Evolutionary conservation across 2,888 invertebrate species (phyloP).

Genomic region (Eurytoma californica): DNA sequence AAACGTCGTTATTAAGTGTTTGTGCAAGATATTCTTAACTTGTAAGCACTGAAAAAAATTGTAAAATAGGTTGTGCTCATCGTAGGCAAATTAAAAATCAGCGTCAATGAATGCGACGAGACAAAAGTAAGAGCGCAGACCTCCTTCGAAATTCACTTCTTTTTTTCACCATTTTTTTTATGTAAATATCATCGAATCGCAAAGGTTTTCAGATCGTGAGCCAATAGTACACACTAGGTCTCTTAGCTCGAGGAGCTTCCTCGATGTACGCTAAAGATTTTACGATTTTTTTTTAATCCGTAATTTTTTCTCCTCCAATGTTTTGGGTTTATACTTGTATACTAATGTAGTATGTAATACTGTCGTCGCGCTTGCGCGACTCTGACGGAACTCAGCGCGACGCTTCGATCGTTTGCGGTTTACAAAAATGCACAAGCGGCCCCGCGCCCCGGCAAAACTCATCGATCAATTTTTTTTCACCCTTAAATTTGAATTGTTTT

Average conservation of each 20-base stretch:
- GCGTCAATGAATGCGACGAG: constrained; percentile 5
- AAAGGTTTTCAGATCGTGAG: constrained; percentile 15
- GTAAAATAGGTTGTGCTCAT: constrained; percentile 1
- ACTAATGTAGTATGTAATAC: constrained; percentile 52
- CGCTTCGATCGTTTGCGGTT: constrained; percentile 23
- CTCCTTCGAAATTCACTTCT: constrained; percentile 9
- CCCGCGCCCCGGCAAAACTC: not conserved
- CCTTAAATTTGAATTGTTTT: too few relatives aligned
- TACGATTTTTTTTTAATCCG: constrained; percentile 20
- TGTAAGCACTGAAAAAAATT: constrained; percentile 6
- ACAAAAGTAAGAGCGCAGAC: constrained; percentile 19
- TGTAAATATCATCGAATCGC: constrained; percentile 26
- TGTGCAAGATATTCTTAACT: constrained; percentile 24
- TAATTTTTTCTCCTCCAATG: constrained; percentile 37
- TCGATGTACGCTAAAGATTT: constrained; percentile 5
- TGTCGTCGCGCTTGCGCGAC: constrained; percentile 42
- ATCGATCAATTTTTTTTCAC: not conserved
- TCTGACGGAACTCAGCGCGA: constrained; percentile 39
- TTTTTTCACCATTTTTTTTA: not conserved
- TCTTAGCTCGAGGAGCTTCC: constrained; percentile 16
- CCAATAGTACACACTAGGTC: constrained; percentile 1
- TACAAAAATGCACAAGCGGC: constrained; percentile 42
- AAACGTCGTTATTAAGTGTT: not conserved
- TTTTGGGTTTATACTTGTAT: constrained; percentile 36
- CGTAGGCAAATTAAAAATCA: not conserved